Base-by-base conservation (phyloP, 2,113 vertebrate species). In the Orycteropus afer region DNA sequence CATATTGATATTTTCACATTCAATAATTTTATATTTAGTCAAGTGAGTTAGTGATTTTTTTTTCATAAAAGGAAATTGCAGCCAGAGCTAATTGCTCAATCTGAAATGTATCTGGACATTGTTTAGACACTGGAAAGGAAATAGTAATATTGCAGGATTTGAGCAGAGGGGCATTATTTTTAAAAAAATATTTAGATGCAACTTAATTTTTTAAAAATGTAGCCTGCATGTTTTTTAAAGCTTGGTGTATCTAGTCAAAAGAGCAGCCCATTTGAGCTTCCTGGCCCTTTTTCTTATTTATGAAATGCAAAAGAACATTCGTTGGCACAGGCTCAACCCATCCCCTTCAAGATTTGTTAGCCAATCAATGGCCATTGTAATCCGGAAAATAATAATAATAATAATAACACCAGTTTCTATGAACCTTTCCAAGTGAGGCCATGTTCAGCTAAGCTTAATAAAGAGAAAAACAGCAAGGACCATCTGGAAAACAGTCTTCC, bases 401-500 rank as follows among this genome's bases (percentile, higher is more conserved):
- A 53, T 53, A 65, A 95, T 86, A 96, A 97, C 97, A 96, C 95
- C 89, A 84, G 13, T 97, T 97, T 97, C 97, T 88, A 4, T 95
- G 97, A 98, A 97, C 97, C 98, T 97, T 97, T 98, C 84, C 89
- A 96, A 98, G 97, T 1, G 83, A 98, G 96, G 95, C 97, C 47
- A 84, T 96, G 95, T 97, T 98, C 97, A 93, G 90, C 97, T 3
- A 90, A 95, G 98, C 97, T 95, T 97, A 97, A 98, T 98, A 98
- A 98, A 98, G 98, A 97, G 97, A 96, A 98, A 98, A 98, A 97
- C 97, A 98, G 98, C 96, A 97, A 97, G 97, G 94, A 97, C 98
- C 98, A 98, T 98, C 98, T 98, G 98, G 98, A 98, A 98, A 98
- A 98, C 98, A 98, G 97, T 98, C 98, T 98, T 98, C 97, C 95